These are phyloP conservation scores for Heliconius himera DNA, from an alignment of 1,140 invertebrate genomes.

Conservation along the genomic window DNA sequence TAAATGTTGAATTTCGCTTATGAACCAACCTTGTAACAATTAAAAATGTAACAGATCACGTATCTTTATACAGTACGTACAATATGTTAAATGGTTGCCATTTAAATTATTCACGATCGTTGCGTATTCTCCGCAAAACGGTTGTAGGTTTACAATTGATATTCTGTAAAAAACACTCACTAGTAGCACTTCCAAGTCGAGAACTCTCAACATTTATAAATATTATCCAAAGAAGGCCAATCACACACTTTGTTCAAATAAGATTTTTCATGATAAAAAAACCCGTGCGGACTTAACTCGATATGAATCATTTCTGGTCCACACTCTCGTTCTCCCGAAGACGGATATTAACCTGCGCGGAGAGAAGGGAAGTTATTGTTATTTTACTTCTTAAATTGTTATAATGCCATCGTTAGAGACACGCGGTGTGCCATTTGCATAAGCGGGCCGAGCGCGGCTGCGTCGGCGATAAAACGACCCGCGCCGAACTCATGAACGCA, in stretches of 20 bases:
- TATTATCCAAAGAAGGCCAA: conserved; percentile 23
- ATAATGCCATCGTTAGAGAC: conserved; percentile 67
- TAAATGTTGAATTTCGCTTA: conserved; percentile 46
- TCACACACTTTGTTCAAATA: conserved; percentile 24
- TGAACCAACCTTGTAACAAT: conserved; percentile 26
- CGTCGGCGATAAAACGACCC: conserved; percentile 63
- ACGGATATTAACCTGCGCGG: conserved; percentile 48
- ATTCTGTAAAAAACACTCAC: conserved; percentile 23
- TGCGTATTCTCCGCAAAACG: not conserved
- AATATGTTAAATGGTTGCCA: conserved; percentile 1
- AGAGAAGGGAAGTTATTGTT: conserved; percentile 59
- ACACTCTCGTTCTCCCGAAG: conserved; percentile 16
- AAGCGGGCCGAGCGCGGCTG: conserved; percentile 60
- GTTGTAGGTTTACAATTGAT: conserved; percentile 22
- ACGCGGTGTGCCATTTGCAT: conserved; percentile 73
- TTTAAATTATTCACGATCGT: not conserved
- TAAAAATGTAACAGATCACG: conserved; percentile 36
- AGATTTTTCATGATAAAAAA: conserved; percentile 29
- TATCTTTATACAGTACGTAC: not conserved
- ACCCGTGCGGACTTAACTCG: not conserved
- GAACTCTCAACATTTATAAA: conserved; percentile 27
- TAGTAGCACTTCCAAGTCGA: conserved; percentile 18
- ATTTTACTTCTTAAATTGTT: conserved; percentile 79
- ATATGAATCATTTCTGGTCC: conserved; percentile 28
- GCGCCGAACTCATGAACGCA: conserved; percentile 65